A percentile compares a stretch with the other conserved stretches of the same genome.
Evolutionary conservation across 2,888 invertebrate genomes (phyloP).

Genomic region (Cactoblastis cactorum): DNA sequence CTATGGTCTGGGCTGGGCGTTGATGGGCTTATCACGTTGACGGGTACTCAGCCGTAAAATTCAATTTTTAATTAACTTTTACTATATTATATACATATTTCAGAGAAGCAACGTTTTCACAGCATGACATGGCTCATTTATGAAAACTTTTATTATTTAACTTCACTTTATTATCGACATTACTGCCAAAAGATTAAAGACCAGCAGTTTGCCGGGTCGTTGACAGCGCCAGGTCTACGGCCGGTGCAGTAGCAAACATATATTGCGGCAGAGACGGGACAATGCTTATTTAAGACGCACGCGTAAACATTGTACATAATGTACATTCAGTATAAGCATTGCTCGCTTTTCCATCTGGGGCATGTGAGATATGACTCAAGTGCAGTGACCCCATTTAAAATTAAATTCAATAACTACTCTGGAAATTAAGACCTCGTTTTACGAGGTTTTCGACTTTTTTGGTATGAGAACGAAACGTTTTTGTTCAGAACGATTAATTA

Average conservation of each 20-base stretch:
- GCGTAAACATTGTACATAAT: constrained; percentile 9
- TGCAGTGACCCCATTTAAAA: constrained; percentile 48
- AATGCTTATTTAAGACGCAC: constrained; percentile 15
- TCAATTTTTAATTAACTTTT: no score
- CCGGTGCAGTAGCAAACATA: constrained; percentile 24
- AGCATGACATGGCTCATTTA: constrained; percentile 4
- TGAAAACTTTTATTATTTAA: constrained; percentile 14
- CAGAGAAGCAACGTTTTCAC: no score
- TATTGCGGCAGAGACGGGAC: constrained; percentile 17
- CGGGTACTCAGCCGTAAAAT: no score
- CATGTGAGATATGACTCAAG: constrained; percentile 47
- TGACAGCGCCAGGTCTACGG: constrained; percentile 27
- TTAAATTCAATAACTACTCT: constrained; percentile 26
- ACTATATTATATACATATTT: no score
- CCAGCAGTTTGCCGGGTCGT: constrained; percentile 19
- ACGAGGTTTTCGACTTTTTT: constrained; percentile 24
- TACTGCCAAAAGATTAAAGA: constrained; percentile 8
- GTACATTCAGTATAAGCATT: constrained; percentile 11
- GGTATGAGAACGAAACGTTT: constrained; percentile 16
- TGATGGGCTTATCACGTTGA: no score
- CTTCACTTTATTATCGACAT: constrained; percentile 12
- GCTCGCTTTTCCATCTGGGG: constrained; percentile 42
- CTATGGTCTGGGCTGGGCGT: no score
- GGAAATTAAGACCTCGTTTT: constrained; percentile 33
- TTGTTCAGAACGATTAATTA: neutral